Evolutionary conservation across 2,797 vertebrate species (phyloP).

Genomic region (Morelia viridis): DNA sequence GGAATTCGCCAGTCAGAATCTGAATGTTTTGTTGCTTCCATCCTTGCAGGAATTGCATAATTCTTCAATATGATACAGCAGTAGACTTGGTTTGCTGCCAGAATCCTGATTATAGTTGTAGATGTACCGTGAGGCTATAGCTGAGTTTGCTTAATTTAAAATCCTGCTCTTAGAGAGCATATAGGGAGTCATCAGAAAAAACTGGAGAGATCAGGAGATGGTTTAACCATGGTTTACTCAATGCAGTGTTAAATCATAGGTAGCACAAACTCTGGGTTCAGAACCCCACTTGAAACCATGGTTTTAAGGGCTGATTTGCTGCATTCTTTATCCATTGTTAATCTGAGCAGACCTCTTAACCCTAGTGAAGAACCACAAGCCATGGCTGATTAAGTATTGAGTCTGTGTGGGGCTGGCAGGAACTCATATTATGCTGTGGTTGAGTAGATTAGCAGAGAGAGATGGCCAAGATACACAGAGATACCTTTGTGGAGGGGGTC

Average conservation of each 20-base stretch:
- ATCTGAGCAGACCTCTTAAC: background rate
- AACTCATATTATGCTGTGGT: background rate
- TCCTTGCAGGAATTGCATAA: background rate
- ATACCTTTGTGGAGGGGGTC: background rate
- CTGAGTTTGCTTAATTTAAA: background rate
- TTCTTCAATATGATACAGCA: background rate
- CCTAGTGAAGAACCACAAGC: background rate
- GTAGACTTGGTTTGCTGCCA: background rate
- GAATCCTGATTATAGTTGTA: background rate
- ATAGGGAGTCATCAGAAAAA: background rate
- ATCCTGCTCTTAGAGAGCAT: background rate
- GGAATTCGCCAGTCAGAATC: background rate
- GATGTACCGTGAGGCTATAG: background rate
- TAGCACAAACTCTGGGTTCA: background rate
- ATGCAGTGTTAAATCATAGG: background rate
- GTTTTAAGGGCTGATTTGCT: slow-evolving; percentile 15
- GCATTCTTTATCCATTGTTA: slow-evolving; percentile 2
- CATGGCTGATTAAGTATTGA: background rate
- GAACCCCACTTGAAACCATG: background rate
- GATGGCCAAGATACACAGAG: background rate
- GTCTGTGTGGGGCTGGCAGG: background rate
- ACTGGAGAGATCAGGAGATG: background rate
- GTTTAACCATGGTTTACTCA: background rate
- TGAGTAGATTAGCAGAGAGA: background rate
- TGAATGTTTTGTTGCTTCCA: background rate